Evolutionary conservation across 2,888 invertebrate species (phyloP).

Genomic region (Biston betularia): DNA sequence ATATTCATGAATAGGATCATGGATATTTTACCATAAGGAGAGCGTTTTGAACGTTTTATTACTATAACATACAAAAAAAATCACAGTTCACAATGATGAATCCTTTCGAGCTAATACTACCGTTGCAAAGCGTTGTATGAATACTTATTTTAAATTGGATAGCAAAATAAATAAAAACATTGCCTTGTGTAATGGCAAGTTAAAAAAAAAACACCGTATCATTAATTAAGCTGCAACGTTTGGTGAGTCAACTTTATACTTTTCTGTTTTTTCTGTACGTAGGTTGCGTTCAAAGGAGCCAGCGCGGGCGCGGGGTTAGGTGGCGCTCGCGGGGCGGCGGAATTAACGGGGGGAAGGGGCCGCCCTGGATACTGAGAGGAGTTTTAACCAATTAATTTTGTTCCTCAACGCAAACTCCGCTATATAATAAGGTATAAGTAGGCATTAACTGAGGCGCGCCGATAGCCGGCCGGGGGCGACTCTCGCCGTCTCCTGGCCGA

Average conservation of each 20-base stretch:
- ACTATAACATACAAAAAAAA: no score
- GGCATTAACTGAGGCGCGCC: constrained; percentile 85
- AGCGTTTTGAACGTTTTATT: no score
- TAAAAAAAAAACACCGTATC: constrained; percentile 34
- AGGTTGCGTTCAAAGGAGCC: constrained; percentile 86
- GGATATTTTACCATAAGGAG: no score
- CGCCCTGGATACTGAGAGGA: constrained; percentile 87
- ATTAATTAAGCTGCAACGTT: constrained; percentile 83
- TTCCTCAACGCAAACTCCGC: constrained; percentile 87
- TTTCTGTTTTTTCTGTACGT: constrained; percentile 86
- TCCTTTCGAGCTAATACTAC: no score
- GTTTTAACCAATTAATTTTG: constrained; percentile 88
- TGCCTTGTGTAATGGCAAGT: neutral
- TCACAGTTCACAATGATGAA: no score
- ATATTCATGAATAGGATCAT: no score
- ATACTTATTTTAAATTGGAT: no score
- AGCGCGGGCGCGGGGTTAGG: constrained; percentile 66
- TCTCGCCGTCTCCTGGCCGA: constrained; percentile 73
- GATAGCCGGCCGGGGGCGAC: constrained; percentile 83
- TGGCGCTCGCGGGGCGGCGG: constrained; percentile 66
- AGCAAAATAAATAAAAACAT: neutral
- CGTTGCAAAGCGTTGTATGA: no score
- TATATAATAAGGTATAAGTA: constrained; percentile 87
- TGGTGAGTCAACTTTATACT: constrained; percentile 80
- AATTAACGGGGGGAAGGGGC: constrained; percentile 81